A percentile compares a stretch with the other conserved stretches of the same genome.
Conservation (phyloP, 1,140 invertebrate genomes). For the Tetragonula clypearis region DNA sequence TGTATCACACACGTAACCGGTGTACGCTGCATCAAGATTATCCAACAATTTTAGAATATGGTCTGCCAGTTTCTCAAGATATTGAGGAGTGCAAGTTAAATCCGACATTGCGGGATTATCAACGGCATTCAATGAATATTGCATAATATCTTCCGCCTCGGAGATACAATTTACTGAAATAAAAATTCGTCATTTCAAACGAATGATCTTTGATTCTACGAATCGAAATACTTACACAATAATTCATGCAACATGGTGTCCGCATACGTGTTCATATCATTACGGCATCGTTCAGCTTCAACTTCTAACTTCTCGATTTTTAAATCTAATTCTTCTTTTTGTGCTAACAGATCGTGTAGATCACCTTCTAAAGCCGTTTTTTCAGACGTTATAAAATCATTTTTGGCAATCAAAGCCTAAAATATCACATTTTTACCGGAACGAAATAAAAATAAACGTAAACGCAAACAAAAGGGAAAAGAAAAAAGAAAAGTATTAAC, state of each 20-base stretch:
- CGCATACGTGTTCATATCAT: conserved; percentile 73
- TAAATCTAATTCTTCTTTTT: conserved; percentile 85
- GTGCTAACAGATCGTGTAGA: conserved; percentile 85
- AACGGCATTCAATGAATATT: conserved; percentile 85
- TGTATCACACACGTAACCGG: conserved; percentile 71
- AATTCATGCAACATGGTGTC: conserved; percentile 75
- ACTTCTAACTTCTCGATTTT: conserved; percentile 80
- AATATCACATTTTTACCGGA: conserved; percentile 37
- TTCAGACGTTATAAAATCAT: conserved; percentile 82
- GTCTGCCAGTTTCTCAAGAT: conserved; percentile 82
- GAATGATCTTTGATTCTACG: conserved; percentile 38
- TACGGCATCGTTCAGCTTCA: conserved; percentile 72
- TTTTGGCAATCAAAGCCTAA: conserved; percentile 79
- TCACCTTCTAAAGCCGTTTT: conserved; percentile 85
- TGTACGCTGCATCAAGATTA: conserved; percentile 75
- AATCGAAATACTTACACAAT: conserved; percentile 69
- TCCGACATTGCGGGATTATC: conserved; percentile 88
- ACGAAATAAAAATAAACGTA: conserved; percentile 23
- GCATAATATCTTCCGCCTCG: conserved; percentile 84
- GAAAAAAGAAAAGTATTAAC: conserved; percentile 66
- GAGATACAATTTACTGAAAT: conserved; percentile 83
- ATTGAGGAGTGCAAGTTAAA: conserved; percentile 87
- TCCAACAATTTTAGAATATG: conserved; percentile 76
- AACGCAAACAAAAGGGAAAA: not conserved
- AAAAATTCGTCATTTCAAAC: conserved; percentile 38